Base-by-base conservation (phyloP, 2,113 vertebrate genomes). In the Otus sunia region DNA sequence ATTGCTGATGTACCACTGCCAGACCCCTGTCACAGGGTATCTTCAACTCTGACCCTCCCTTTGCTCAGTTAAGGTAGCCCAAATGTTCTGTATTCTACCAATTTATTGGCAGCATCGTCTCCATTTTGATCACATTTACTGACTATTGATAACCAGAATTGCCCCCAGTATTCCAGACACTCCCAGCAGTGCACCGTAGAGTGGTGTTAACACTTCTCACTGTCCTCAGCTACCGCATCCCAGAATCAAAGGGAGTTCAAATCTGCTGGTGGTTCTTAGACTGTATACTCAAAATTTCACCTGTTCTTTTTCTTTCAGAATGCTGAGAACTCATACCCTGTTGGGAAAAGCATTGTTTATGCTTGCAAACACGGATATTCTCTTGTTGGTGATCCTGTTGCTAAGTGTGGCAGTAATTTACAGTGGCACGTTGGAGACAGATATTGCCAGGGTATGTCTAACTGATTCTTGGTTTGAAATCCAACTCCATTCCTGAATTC, bases 281-380 rank as follows among this genome's bases (percentile, higher is more conserved):
- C 30, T 43, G 30, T 39, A 21, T 20, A 55, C 66, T 12, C n/a
- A 90, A 74, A 89, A 80, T 73, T 50, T 83, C 25, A 73, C 41
- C 21, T 88, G 15, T 66, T 83, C 10, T 3, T 88, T 97, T 94
- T 79, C 47, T 97, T 97, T 84, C 94, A 98, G 98, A 96, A 96
- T 89, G 86, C 97, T 92, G 98, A 68, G 69, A 69, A 92, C 26
- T 83, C 10, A 9, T 99, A 99, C 87, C 82, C 97, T 72, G 98
- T 98, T 67, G 99, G 99, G 30, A 98, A 96, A 97, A 98, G 30
- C 7, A 97, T 99, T 69, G 52, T 98, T n/a, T 99, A 99, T 83
- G 90, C 98, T 83, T 99, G 99, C 82, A 97, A 96, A 45, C 91
- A 98, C 7, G 98, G 98, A 25, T 98, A 98, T 86, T 97, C 98